Evolutionary conservation across 2,113 vertebrate genomes (phyloP).

Genomic region (Mesembrinibis cayennensis): DNA sequence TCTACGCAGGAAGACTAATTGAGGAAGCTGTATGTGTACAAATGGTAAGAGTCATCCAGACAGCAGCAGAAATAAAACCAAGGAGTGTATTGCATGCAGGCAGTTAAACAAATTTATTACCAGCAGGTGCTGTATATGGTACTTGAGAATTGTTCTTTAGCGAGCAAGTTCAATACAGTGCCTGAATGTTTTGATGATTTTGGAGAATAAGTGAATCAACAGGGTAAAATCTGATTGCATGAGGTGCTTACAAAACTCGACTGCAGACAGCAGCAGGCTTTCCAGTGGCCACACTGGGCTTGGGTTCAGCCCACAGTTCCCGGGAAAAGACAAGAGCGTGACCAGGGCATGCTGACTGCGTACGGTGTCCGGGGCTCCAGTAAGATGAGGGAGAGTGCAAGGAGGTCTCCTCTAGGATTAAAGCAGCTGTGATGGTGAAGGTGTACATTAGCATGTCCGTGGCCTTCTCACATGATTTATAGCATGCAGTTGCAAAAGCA

Average conservation of each 20-base stretch:
- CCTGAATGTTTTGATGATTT: neutral
- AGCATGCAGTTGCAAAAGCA: neutral
- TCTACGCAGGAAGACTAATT: neutral
- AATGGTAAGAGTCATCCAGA: neutral
- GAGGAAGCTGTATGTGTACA: neutral
- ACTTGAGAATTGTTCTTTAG: neutral
- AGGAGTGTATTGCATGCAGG: neutral
- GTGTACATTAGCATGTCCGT: neutral
- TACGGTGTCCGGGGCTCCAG: neutral
- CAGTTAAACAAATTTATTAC: neutral
- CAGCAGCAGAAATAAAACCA: neutral
- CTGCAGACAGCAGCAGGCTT: neutral
- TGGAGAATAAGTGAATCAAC: neutral
- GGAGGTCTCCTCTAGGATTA: neutral
- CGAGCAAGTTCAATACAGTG: fast-evolving
- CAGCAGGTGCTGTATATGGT: neutral
- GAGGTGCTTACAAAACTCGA: neutral
- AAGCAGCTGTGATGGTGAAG: neutral
- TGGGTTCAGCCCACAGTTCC: neutral
- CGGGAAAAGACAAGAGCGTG: neutral
- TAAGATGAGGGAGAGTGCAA: neutral
- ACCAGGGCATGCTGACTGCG: fast-evolving
- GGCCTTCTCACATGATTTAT: neutral
- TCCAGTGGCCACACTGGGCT: neutral
- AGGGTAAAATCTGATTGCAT: neutral